phyloP scores from a whole-genome alignment of 2,797 vertebrate genomes.

The Tangara arthus region DNA sequence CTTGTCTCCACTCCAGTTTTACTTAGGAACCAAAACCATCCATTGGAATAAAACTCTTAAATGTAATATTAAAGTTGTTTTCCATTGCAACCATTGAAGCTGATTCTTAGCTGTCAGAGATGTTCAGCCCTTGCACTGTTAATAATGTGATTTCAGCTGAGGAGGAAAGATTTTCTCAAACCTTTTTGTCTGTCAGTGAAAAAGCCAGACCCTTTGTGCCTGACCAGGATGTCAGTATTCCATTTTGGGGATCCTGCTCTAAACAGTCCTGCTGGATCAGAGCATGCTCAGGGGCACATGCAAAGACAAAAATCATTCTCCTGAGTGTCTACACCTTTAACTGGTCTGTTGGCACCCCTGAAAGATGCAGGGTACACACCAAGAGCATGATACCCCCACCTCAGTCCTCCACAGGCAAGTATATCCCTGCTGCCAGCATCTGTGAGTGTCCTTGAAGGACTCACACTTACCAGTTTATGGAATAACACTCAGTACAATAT shows the following conservation, averaged over 20 bases:
- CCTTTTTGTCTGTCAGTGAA: background rate
- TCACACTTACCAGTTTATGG: background rate
- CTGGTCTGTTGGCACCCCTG: fast-evolving
- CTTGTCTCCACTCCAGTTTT: background rate
- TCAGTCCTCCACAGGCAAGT: fast-evolving
- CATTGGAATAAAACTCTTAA: background rate
- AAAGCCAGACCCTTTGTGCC: background rate
- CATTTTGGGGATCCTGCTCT: background rate
- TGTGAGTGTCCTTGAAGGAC: background rate
- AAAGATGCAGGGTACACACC: background rate
- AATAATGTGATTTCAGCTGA: background rate
- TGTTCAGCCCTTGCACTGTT: background rate
- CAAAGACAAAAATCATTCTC: background rate
- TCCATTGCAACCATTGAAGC: background rate
- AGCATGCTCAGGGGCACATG: background rate
- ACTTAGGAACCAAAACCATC: background rate
- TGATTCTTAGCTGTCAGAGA: background rate
- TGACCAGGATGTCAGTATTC: background rate
- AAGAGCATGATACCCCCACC: background rate
- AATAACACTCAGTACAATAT: background rate
- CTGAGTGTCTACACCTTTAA: background rate
- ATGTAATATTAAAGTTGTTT: background rate
- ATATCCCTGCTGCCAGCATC: background rate
- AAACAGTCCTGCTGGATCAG: too few relatives aligned
- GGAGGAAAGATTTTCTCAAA: background rate